Conservation (phyloP, 2,797 vertebrate species). For the Kryptolebias ocellatus region DNA sequence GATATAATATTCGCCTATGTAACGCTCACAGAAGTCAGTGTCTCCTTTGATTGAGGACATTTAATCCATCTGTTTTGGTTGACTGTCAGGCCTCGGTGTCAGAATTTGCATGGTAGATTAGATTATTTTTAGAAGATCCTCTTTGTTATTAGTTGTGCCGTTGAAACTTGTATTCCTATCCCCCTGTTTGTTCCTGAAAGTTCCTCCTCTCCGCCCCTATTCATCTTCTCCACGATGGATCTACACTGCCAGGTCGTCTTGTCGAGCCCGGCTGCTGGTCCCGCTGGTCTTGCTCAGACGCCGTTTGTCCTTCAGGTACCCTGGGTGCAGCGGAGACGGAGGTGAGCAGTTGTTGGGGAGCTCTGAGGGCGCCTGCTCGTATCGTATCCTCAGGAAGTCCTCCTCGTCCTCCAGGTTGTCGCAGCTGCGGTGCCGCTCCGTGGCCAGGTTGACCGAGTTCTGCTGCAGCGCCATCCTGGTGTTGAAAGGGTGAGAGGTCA, state of each 20-base stretch:
- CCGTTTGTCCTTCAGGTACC: slow-evolving; percentile 85
- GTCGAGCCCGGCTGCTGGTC: slow-evolving; percentile 88
- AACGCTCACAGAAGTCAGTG: slow-evolving; percentile 27
- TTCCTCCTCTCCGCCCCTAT: background rate
- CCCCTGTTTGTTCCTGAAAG: slow-evolving; percentile 13
- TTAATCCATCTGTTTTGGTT: slow-evolving; percentile 9
- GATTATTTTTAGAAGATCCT: background rate
- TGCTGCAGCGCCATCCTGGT: slow-evolving; percentile 90
- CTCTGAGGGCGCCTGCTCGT: slow-evolving; percentile 72
- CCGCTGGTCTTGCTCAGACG: slow-evolving; percentile 90
- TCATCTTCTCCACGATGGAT: background rate
- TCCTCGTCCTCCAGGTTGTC: slow-evolving; percentile 76
- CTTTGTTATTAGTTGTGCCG: no score
- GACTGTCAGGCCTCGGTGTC: background rate
- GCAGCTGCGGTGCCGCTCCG: slow-evolving; percentile 82
- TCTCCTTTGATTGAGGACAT: slow-evolving; percentile 9
- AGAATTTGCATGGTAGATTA: slow-evolving; percentile 15
- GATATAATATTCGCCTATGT: slow-evolving; percentile 8
- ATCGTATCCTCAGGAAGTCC: slow-evolving; percentile 86
- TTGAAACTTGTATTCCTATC: background rate
- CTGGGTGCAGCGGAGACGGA: slow-evolving; percentile 64
- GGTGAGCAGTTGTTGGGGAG: slow-evolving; percentile 72
- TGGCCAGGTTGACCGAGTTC: slow-evolving; percentile 91
- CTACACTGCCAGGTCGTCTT: slow-evolving; percentile 92
- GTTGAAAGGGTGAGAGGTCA: slow-evolving; percentile 86